Base-by-base conservation (phyloP, 2,888 invertebrate species). In the Lagria hirta region DNA sequence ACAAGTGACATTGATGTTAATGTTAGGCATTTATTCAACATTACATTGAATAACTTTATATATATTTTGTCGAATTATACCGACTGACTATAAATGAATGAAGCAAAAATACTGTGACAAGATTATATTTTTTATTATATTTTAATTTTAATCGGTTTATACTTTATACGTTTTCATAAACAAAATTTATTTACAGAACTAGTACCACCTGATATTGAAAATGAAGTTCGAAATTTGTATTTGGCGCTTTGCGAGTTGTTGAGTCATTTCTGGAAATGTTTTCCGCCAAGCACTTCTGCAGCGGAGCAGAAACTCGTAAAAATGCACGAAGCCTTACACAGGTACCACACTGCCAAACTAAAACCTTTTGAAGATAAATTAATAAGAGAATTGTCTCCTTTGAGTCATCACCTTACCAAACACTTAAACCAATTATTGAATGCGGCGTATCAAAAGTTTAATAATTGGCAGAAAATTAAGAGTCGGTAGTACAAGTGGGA, bases 201-300 rank as follows among this genome's bases (percentile, higher is more conserved):
- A 62, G 87, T 96, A 46, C 89, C 91, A 4, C 68, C 80, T 6
- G 88, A 90, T 60, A 80, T 93, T 45, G 88, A 90, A 64, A 81
- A 81, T 26, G 96, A 97, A 63, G 75, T 97, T 6, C 81, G 86
- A 41, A 83, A 88, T 49, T 74, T 95, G 34, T 96, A 97, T 73
- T 77, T 87, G 34, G 89, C 92, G 1, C 77, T 89, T 3, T 85
- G 89, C 48, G 98, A 98, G 74, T 73, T 99, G 44, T 74, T 97
- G 7, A 81, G 90, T 45, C 96, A 97, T 72, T 90, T 98, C 73
- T 99, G 98, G 97, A 80, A 84, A 26, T 89, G 95, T 69, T 96
- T 98, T 75, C 89, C 88, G 18, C 84, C 86, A 0, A 84, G 84
- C 0, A 83, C 84, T 2, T 77, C 83, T 11, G 80, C 81, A 35